Percentiles rank a stretch among this genome's conserved stretches.
These are phyloP conservation scores for Ochotona princeps DNA, from an alignment of 2,113 vertebrate species.

Conservation along the genomic window DNA sequence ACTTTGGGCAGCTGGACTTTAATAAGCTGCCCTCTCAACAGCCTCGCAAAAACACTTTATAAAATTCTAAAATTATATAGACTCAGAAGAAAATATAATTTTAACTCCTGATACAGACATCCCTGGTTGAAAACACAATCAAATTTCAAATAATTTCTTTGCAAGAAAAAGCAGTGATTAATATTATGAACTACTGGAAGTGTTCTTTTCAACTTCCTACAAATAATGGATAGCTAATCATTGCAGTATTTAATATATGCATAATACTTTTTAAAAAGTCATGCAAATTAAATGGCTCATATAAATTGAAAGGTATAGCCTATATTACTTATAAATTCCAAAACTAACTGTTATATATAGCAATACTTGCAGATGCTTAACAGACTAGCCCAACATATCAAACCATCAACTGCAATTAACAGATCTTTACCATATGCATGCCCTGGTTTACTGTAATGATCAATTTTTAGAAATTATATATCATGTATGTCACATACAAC, in stretches of 20 bases:
- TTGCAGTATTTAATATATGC: neutral
- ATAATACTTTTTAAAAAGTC: neutral
- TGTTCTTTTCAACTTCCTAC: slow-evolving; percentile 8
- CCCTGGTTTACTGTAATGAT: too few species aligned
- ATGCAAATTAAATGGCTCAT: slow-evolving; percentile 20
- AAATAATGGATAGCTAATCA: neutral
- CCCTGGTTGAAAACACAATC: slow-evolving; percentile 11
- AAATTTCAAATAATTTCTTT: slow-evolving; percentile 45
- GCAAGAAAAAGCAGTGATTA: slow-evolving; percentile 17
- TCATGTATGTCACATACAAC: neutral
- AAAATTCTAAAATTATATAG: slow-evolving; percentile 52
- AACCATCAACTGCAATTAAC: slow-evolving; percentile 21
- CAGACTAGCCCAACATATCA: slow-evolving; percentile 23
- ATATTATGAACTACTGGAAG: neutral
- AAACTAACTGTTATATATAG: slow-evolving; percentile 45
- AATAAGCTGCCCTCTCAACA: slow-evolving; percentile 33
- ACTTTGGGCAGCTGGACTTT: neutral
- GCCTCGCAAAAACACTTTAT: neutral
- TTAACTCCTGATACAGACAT: slow-evolving; percentile 12
- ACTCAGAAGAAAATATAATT: slow-evolving; percentile 39
- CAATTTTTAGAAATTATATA: neutral
- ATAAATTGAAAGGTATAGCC: slow-evolving; percentile 35
- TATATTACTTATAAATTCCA: slow-evolving; percentile 34
- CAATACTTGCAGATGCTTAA: slow-evolving; percentile 23
- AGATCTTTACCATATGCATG: neutral